These are phyloP conservation scores for Hofmannophila pseudospretella DNA, from an alignment of 2,888 invertebrate genomes.

Conservation along the genomic window DNA sequence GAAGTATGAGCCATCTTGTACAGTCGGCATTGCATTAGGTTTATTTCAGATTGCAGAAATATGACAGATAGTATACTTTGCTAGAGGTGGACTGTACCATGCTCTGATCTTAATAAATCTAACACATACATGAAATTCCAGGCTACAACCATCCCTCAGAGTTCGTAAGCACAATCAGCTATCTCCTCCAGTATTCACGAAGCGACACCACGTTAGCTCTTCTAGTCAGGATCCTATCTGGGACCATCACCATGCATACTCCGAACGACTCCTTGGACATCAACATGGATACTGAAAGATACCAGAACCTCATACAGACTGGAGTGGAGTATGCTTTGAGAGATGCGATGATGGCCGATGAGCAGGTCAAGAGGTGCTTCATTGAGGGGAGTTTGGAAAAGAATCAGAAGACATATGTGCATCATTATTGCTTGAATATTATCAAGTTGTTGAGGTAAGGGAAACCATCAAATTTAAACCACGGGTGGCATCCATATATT, in stretches of 20 bases:
- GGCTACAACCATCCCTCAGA: slow-evolving; percentile 80
- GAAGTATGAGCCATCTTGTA: too few relatives aligned
- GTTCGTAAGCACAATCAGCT: slow-evolving; percentile 79
- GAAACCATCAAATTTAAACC: too few relatives aligned
- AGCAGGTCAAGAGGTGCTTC: slow-evolving; percentile 53
- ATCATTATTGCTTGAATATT: slow-evolving; percentile 61
- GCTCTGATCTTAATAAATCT: too few relatives aligned
- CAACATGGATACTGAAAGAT: slow-evolving; percentile 53
- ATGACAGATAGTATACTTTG: too few relatives aligned
- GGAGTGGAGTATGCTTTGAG: slow-evolving; percentile 64
- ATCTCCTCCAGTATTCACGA: slow-evolving; percentile 78
- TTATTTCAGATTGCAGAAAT: too few relatives aligned
- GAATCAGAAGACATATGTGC: slow-evolving; percentile 65
- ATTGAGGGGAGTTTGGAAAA: slow-evolving; percentile 36
- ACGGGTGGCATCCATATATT: too few relatives aligned
- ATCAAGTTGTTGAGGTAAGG: slow-evolving; percentile 60
- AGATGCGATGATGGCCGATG: slow-evolving; percentile 55
- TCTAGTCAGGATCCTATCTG: slow-evolving; percentile 79
- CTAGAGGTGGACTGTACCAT: too few relatives aligned
- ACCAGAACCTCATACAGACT: slow-evolving; percentile 51
- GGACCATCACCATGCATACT: slow-evolving; percentile 73
- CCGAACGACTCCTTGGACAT: slow-evolving; percentile 54
- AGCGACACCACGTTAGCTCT: slow-evolving; percentile 79
- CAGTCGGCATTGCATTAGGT: too few relatives aligned
- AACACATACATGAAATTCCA: slow-evolving; percentile 23